Evolutionary conservation across 2,888 invertebrate genomes (phyloP), one percentile per base, ranked within the genome.

Genomic region (Coelogynopora nodosa): DNA sequence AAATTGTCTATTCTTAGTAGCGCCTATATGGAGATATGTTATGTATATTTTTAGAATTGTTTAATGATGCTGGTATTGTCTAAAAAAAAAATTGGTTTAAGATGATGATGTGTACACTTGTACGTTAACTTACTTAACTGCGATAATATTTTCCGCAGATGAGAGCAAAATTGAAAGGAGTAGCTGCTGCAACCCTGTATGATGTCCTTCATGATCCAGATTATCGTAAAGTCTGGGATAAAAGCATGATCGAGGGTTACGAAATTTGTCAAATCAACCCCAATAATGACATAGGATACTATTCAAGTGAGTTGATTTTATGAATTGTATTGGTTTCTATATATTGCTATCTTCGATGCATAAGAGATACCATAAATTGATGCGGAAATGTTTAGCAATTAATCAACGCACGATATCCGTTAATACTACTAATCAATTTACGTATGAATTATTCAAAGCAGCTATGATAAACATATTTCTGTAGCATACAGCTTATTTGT

Each of bases 251-350:
- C 89, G 94, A 95, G 82, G 95, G 95, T 0, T 94, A 94, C 90
- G 96, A 96, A 91, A 95, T 97, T 87, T 96, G 96, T 5, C 95
- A 95, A 91, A 94, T 97, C 90, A 96, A 96, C 93, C 96, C 96
- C 30, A 96, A 96, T 92, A 97, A 96, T 91, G 96, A 97, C 92
- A 94, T 97, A 88, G 96, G 96, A 74, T 97, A 97, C 91, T 97
- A 97, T 93, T 95, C 96, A 88, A 94, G 96, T 96, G 90, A 94
- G 92, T 90, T 81, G 13, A 27, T n/a, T 81, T 81, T n/a, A n/a
- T n/a, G n/a, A n/a, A n/a, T n/a, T n/a, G n/a, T n/a, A n/a, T n/a
- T n/a, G n/a, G n/a, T n/a, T n/a, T n/a, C n/a, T n/a, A n/a, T n/a
- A n/a, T n/a, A n/a, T n/a, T n/a, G n/a, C n/a, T n/a, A n/a, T n/a